phyloP scores from a whole-genome alignment of 2,797 vertebrate genomes.

The Pseudotriccus pelzelni region DNA sequence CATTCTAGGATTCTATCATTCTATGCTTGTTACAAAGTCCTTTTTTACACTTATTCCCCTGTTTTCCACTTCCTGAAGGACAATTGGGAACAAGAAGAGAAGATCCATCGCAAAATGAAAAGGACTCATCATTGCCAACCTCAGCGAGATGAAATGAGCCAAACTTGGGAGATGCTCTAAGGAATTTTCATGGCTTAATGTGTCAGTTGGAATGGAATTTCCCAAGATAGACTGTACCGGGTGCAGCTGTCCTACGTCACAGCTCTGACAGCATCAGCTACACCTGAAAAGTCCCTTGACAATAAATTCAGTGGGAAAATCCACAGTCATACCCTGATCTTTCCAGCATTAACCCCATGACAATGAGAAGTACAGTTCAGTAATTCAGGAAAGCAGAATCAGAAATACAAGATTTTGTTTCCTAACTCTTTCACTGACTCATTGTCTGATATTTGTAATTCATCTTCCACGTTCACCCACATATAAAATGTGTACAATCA shows the following conservation, averaged over 20 bases:
- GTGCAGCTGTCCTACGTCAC: not conserved
- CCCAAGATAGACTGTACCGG: not conserved
- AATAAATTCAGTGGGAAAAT: not conserved
- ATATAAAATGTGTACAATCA: conserved; percentile 29
- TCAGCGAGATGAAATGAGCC: conserved; percentile 75
- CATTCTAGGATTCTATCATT: not conserved
- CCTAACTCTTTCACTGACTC: conserved; percentile 28
- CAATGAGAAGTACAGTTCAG: not conserved
- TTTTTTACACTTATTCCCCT: not conserved
- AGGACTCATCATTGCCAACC: conserved; percentile 72
- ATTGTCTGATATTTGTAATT: conserved; percentile 60
- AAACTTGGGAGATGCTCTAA: conserved; percentile 78
- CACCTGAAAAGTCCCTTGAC: not conserved
- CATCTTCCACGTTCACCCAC: conserved; percentile 49
- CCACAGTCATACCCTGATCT: not conserved
- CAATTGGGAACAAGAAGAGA: conserved; percentile 81
- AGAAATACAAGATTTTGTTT: conserved; percentile 8
- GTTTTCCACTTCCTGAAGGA: conserved; percentile 65
- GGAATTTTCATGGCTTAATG: conserved; percentile 48
- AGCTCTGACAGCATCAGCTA: not conserved
- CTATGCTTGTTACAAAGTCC: not conserved
- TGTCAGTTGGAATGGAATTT: not conserved
- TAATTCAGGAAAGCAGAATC: not conserved
- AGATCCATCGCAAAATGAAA: conserved; percentile 76
- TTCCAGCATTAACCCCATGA: not conserved